Evolutionary conservation across 2,797 vertebrate genomes (phyloP).

Genomic region (Phoeniculus purpureus): DNA sequence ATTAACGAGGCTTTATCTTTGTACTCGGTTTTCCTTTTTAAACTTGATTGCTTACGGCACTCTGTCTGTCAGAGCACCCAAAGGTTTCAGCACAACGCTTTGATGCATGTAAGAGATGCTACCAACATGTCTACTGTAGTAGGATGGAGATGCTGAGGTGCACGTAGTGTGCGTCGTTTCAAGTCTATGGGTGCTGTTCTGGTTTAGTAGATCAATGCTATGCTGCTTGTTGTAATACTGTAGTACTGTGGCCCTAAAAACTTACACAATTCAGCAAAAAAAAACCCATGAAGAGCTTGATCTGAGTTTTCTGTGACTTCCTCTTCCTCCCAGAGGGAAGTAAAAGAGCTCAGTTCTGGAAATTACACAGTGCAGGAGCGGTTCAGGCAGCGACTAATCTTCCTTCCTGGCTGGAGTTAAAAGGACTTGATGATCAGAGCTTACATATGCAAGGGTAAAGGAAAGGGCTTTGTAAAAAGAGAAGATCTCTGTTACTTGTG

Average conservation of each 20-base stretch:
- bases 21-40: background rate
- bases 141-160: background rate
- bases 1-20: background rate
- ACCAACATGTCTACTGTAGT: fast-evolving
- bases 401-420: conserved; percentile 44
- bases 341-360: conserved; percentile 8
- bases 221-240: background rate
- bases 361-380: conserved; percentile 5
- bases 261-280: background rate
- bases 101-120: background rate
- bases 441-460: conserved; percentile 30
- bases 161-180: background rate
- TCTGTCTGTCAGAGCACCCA: background rate
- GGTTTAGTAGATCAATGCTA: background rate
- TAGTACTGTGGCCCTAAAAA: background rate
- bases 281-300: background rate
- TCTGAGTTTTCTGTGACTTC: conserved; percentile 24
- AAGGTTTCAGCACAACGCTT: background rate
- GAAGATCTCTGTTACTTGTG: background rate
- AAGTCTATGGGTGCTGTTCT: background rate
- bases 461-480: conserved; percentile 9
- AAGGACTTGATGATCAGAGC: conserved; percentile 29
- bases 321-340: conserved; percentile 26
- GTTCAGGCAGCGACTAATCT: conserved; percentile 38
- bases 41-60: background rate